Evolutionary conservation across 2,797 vertebrate species (phyloP).

Genomic region (Hyperoplus lanceolatus): DNA sequence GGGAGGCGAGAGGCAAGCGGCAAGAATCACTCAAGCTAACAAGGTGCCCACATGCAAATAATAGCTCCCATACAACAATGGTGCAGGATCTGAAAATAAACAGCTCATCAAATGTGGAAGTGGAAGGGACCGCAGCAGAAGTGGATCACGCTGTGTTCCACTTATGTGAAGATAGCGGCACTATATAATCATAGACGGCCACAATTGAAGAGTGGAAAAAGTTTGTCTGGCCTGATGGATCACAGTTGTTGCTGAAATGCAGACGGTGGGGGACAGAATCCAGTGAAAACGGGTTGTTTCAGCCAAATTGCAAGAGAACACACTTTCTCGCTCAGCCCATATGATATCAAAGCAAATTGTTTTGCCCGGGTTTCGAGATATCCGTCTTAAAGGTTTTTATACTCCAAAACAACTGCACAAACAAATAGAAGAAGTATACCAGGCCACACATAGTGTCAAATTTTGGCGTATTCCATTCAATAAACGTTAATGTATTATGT

Average conservation of each 20-base stretch:
- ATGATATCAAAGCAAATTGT: not conserved
- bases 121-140: slow-evolving; percentile 21
- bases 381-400: slow-evolving; percentile 1
- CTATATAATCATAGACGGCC: slow-evolving; percentile 1
- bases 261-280: not conserved
- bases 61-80: slow-evolving; percentile 6
- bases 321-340: not conserved
- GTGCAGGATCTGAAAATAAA: slow-evolving; percentile 35
- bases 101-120: slow-evolving; percentile 37
- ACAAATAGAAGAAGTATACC: not conserved
- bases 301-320: not conserved
- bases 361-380: slow-evolving; percentile 1
- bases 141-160: slow-evolving; percentile 40
- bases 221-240: slow-evolving; percentile 8
- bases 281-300: not conserved
- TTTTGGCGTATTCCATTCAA: not conserved
- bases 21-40: slow-evolving; percentile 39
- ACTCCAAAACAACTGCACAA: not conserved
- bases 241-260: not conserved
- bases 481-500: not conserved
- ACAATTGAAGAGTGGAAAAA: slow-evolving; percentile 10
- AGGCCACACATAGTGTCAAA: not conserved
- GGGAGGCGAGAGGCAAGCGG: slow-evolving; percentile 11
- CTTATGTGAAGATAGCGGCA: slow-evolving; percentile 14
- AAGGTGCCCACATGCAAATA: slow-evolving; percentile 46